Evolutionary conservation across 2,113 vertebrate species (phyloP).

Genomic region (Dromiciops gliroides): DNA sequence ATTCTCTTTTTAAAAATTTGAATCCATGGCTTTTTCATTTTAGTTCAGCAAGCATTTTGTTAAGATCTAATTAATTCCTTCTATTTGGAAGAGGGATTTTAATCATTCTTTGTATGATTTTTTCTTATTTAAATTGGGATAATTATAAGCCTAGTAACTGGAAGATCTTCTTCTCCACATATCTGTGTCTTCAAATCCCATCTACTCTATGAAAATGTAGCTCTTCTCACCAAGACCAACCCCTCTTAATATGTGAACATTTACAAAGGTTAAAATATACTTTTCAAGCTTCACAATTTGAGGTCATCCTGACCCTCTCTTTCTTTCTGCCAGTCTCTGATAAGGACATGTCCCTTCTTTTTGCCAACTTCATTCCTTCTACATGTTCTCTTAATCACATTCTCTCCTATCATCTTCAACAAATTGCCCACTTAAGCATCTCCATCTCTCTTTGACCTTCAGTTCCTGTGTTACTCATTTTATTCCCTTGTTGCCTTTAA

Average conservation of each 20-base stretch:
- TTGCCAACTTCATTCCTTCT: background rate
- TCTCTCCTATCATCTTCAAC: background rate
- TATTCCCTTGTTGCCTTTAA: background rate
- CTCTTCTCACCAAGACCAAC: background rate
- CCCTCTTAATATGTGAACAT: background rate
- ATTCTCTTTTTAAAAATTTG: background rate
- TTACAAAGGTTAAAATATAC: background rate
- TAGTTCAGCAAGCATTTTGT: background rate
- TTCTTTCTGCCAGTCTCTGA: background rate
- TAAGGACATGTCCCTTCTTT: background rate
- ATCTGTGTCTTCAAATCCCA: background rate
- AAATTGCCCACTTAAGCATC: background rate
- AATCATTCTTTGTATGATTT: background rate
- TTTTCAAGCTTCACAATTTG: background rate
- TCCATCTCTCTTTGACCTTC: background rate
- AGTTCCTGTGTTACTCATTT: background rate
- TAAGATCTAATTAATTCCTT: background rate
- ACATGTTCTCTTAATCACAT: background rate
- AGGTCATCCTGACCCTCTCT: background rate
- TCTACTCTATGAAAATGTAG: background rate
- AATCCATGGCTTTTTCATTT: background rate
- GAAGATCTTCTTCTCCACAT: background rate
- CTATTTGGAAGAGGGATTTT: background rate
- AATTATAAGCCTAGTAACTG: background rate
- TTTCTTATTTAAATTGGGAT: background rate